These are phyloP conservation scores for Campylomormyrus tamandua DNA, from an alignment of 2,113 vertebrate genomes.

Conservation along the genomic window DNA sequence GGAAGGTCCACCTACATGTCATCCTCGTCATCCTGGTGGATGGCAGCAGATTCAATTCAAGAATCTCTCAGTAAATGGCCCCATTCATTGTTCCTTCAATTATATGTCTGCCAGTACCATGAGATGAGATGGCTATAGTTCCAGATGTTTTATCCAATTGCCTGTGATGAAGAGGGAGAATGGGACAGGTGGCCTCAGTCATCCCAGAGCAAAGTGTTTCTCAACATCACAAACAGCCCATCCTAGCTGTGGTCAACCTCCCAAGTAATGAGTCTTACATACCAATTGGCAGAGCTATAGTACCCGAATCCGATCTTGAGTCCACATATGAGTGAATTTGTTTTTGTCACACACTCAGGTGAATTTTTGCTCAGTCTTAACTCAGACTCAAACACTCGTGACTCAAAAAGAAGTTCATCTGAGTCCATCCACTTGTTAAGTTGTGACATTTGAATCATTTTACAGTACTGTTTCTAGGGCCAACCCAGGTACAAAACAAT, in stretches of 20 bases:
- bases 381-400: not conserved
- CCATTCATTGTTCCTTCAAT: not conserved
- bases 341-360: not conserved
- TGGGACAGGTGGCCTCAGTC: not conserved
- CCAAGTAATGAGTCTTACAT: not conserved
- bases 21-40: not conserved
- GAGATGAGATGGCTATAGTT: not conserved
- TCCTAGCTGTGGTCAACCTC: not conserved
- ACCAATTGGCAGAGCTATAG: not conserved
- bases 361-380: not conserved
- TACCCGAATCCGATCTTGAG: not conserved
- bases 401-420: not conserved
- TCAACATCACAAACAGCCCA: not conserved
- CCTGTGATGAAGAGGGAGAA: not conserved
- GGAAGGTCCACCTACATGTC: not conserved
- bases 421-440: not conserved
- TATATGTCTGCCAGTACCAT: not conserved
- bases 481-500: not conserved
- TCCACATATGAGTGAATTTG: not conserved
- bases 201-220: not conserved
- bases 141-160: not conserved
- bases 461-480: not conserved
- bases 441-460: not conserved
- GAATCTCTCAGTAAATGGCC: too few relatives aligned
- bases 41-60: not conserved